Base-by-base conservation (phyloP, 92 coral and sea anemone genomes). In the Palythoa heliodiscus region DNA sequence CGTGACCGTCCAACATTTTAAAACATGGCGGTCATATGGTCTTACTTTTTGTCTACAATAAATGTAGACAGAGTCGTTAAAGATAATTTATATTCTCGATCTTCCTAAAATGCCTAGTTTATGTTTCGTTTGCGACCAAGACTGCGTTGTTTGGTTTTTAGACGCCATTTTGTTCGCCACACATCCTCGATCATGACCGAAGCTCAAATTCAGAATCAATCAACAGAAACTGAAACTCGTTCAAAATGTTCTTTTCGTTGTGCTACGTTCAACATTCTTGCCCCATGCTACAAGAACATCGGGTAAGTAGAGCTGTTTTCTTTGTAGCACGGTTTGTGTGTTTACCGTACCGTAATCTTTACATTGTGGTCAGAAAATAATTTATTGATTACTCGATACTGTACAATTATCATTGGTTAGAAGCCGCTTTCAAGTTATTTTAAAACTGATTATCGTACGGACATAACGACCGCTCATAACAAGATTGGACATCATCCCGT, bases 261-360 rank as follows among this genome's bases (percentile, higher is more conserved):
- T 64, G 84, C 84, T 13, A 80, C 84, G 63, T 80, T 80, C 61
- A 80, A 80, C 64, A 66, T 80, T 40, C 73, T 80, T n/a, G 84
- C 84, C 23, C 84, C 84, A 17, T 80, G 84, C 74, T 80, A 80
- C 74, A 80, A 80, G 15, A 66, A 80, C 40, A 80, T 80, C 47
- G 84, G 84, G 84, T 80, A 17, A 40, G 84, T 80, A 60, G 55
- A 76, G 9, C 19, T 47, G 7, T 12, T 8, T 14, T 50, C 0
- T 10, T 8, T 64, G 70, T 19, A n/a, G 29, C 29, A 7, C 68
- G 4, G 35, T 29, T 16, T 69, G 0, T 12, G 23, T n/a, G 4
- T 25, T 11, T 5, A 3, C 1, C 13, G 17, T 24, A 8, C 17
- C 17, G 13, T 61, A 61, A 55, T 0, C 16, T 55, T 16, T 55